Base-by-base conservation (phyloP, 2,888 invertebrate species). In the Neoaliturus tenellus region DNA sequence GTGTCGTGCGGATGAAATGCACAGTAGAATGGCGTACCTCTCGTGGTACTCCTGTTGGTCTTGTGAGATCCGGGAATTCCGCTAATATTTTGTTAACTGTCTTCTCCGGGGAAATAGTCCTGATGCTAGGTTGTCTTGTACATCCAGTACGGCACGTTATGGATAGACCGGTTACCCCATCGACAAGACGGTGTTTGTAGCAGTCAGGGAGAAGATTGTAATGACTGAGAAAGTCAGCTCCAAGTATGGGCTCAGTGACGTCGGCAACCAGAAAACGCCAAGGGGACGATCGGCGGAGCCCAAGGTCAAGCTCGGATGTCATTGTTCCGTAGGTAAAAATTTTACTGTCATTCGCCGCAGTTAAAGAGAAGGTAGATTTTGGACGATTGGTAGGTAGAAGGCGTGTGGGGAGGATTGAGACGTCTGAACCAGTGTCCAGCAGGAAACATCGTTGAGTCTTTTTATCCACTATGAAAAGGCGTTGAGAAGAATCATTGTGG, bases 1-100 rank as follows among this genome's bases (percentile, higher is more conserved):
- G 48, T 28, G 80, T 87, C 8, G 89, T 88, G 51, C 85, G 71
- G 58, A 89, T 89, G 85, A 87, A 87, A 31, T 80, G 51, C 4
- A 48, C 1, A 6, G 85, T 87, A 8, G 31, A 17, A 17, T 31
- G 85, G 86, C 35, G 78, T 71, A 3, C 39, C 44, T n/a, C 80
- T 39, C 0, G 12, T 2, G 67, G 33, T 1, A 17, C 3, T 31
- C 67, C 67, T 0, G 58, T 1, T 1, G 83, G 84, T 0, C 62
- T 3, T 14, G 84, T 83, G 0, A 84, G 41, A 10, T 67, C 81
- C 0, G 78, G 81, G 23, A 82, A 86, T 8, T 86, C 78, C 51
- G 51, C 14, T 20, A 51, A 23, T 3, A 51, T 51, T 51, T 51
- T 10, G 14, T 51, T 10, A 23, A 23, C 3, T 1, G 20, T 1